A percentile compares a stretch with the other conserved stretches of the same genome.
These are phyloP conservation scores for Chaetodon auriga DNA, from an alignment of 2,113 vertebrate genomes.

Conservation along the genomic window DNA sequence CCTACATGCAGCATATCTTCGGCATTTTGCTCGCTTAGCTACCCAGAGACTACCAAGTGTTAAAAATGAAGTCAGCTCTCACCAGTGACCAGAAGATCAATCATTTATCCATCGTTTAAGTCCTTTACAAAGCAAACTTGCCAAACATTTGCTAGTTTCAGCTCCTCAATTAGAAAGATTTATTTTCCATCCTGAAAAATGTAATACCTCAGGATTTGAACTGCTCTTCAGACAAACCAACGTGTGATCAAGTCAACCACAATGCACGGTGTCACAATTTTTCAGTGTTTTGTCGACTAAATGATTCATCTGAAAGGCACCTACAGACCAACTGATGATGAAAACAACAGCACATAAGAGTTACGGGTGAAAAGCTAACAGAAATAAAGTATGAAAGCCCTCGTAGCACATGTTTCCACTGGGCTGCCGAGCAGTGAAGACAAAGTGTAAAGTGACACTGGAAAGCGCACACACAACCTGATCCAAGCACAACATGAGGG, in stretches of 20 bases:
- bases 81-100: neutral
- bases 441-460: neutral
- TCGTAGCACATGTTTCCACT: neutral
- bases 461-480: neutral
- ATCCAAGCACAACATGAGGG: slow-evolving; percentile 19
- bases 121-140: neutral
- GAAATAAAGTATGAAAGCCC: neutral
- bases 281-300: neutral
- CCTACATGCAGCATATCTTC: neutral
- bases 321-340: neutral
- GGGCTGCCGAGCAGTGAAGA: neutral
- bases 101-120: neutral
- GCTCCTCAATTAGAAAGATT: neutral
- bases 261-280: neutral
- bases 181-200: neutral
- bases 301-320: neutral
- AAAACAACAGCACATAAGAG: neutral
- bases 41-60: neutral
- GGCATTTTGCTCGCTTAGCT: neutral
- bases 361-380: neutral
- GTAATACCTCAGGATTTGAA: neutral
- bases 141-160: neutral
- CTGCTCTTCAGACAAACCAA: no score
- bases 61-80: neutral
- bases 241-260: neutral